These are phyloP conservation scores for Thelaira solivaga DNA, from an alignment of 2,888 invertebrate species.

Conservation along the genomic window DNA sequence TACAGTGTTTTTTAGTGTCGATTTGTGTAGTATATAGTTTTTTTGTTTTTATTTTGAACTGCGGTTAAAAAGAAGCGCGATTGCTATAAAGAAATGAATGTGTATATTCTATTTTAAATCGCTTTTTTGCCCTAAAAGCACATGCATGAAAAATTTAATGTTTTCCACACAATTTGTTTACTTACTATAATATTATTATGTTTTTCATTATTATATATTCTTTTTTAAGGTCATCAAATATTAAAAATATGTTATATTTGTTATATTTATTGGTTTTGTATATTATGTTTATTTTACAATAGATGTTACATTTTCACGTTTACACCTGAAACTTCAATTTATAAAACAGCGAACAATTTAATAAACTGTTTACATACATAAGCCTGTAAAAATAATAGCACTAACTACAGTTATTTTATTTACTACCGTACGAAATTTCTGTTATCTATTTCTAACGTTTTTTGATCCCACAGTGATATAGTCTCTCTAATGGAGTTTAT, in stretches of 20 bases:
- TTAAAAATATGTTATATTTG: conserved; percentile 25
- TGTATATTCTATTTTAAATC: neutral
- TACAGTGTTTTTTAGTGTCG: neutral
- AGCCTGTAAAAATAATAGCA: too few species aligned
- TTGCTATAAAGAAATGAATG: neutral
- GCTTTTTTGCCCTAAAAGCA: neutral
- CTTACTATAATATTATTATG: conserved; percentile 13
- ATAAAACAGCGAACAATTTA: too few species aligned
- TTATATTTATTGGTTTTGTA: conserved; percentile 13
- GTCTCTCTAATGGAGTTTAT: too few species aligned
- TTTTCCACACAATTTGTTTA: conserved; percentile 22
- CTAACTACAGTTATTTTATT: too few species aligned
- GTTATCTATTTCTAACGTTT: too few species aligned
- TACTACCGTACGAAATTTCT: too few species aligned
- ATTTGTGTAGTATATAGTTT: neutral
- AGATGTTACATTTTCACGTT: neutral
- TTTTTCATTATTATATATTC: too few species aligned
- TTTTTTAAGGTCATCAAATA: conserved; percentile 27
- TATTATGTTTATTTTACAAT: neutral
- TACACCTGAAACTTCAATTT: conserved; percentile 28
- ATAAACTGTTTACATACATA: too few species aligned
- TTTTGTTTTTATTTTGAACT: neutral
- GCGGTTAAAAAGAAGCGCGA: too few species aligned
- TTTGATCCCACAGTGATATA: too few species aligned
- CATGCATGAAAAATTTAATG: conserved; percentile 15